Evolutionary conservation across 1,140 invertebrate genomes (phyloP).

Genomic region (Drosophila prosaltans): DNA sequence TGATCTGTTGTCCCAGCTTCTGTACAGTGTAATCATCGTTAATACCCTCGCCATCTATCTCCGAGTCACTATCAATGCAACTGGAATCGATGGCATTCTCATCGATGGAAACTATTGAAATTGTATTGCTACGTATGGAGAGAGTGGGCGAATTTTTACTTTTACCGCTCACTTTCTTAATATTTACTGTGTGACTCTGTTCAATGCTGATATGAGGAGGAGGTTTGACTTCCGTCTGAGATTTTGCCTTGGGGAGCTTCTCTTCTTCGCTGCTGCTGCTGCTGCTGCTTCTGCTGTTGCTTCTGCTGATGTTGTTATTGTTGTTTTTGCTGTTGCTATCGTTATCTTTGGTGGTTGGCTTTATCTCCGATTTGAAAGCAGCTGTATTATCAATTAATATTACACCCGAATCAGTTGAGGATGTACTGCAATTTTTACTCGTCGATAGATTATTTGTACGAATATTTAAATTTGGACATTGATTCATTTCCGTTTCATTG

Average conservation of each 20-base stretch:
- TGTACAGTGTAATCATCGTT: conserved; percentile 70
- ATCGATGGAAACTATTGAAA: conserved; percentile 78
- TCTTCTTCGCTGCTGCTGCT: neutral
- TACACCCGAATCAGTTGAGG: conserved; percentile 78
- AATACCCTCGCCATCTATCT: conserved; percentile 55
- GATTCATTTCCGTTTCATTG: conserved; percentile 64
- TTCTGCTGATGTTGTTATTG: conserved; percentile 9
- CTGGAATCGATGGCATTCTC: conserved; percentile 78
- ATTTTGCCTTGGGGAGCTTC: conserved; percentile 6
- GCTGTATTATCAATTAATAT: conserved; percentile 67
- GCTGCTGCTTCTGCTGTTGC: neutral
- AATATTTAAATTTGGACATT: conserved; percentile 39
- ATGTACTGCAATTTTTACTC: conserved; percentile 72
- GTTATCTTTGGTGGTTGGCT: conserved; percentile 49
- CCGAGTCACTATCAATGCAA: conserved; percentile 78
- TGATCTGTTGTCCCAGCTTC: conserved; percentile 75
- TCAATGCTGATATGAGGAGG: conserved; percentile 64
- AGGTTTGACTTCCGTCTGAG: conserved; percentile 29
- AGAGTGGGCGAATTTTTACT: conserved; percentile 53
- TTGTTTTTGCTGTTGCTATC: conserved; percentile 1
- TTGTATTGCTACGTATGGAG: conserved; percentile 74
- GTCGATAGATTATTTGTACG: conserved; percentile 49
- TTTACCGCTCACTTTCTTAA: conserved; percentile 29
- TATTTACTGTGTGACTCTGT: conserved; percentile 60
- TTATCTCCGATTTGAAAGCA: conserved; percentile 32